Conservation (phyloP, 1,140 invertebrate genomes). For the Amyelois transitella region DNA sequence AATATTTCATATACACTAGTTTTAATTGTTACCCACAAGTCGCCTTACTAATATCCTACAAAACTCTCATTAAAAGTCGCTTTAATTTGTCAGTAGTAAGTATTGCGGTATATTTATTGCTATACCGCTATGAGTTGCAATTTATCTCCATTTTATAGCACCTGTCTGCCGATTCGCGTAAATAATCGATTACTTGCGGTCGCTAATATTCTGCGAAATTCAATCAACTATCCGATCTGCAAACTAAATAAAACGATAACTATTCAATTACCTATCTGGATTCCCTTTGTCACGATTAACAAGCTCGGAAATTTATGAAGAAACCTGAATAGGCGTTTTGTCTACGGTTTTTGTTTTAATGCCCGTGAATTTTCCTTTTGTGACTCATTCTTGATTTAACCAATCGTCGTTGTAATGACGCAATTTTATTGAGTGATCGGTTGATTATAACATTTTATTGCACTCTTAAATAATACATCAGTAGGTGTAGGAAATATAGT, state of each 20-base stretch:
- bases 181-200: constrained; percentile 1
- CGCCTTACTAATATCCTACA: no score
- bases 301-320: background rate
- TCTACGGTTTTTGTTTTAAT: background rate
- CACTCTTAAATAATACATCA: no score
- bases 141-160: background rate
- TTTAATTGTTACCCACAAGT: no score
- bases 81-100: no score
- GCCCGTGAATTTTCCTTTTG: background rate
- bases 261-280: background rate
- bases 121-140: no score
- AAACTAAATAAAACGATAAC: background rate
- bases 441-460: no score
- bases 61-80: no score
- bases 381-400: background rate
- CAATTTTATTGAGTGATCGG: no score
- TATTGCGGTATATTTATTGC: no score
- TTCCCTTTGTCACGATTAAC: constrained; percentile 2
- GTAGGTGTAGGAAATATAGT: no score
- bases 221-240: background rate
- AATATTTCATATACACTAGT: no score
- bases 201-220: background rate
- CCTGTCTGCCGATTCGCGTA: background rate
- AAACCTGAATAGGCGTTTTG: background rate
- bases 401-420: background rate